A percentile compares a stretch with the other conserved stretches of the same genome.
Evolutionary conservation across 2,888 invertebrate genomes (phyloP).

Genomic region (Rambutsinella grinnellia): DNA sequence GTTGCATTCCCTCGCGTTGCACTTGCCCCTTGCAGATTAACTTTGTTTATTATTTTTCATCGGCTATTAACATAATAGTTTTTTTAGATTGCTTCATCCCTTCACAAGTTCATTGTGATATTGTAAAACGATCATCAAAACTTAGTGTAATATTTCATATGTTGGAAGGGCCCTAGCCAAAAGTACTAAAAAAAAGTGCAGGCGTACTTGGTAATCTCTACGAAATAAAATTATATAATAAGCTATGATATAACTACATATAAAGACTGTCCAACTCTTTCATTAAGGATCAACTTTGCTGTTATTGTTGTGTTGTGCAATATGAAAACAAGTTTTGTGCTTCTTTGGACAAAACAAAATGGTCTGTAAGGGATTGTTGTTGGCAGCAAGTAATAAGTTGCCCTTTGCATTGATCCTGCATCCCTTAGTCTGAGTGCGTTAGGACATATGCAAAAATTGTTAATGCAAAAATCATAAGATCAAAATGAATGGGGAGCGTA

Average conservation of each 20-base stretch:
- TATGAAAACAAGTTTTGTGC: slow-evolving; percentile 49
- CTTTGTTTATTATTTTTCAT: slow-evolving; percentile 19
- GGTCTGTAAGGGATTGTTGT: slow-evolving; percentile 35
- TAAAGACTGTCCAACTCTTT: no score
- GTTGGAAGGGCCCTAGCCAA: neutral
- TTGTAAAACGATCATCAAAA: neutral
- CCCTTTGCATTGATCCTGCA: slow-evolving; percentile 39
- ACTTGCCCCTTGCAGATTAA: slow-evolving; percentile 49
- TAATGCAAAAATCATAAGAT: no score
- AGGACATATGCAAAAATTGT: no score
- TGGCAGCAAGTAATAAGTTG: slow-evolving; percentile 54
- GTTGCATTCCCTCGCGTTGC: slow-evolving; percentile 38
- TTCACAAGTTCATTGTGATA: neutral
- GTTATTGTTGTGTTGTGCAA: slow-evolving; percentile 38
- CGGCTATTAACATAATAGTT: neutral
- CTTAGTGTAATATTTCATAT: neutral
- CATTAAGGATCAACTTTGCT: neutral
- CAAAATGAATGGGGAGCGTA: no score
- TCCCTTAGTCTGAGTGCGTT: neutral
- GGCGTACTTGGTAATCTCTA: neutral
- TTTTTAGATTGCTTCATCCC: neutral
- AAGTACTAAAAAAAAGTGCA: neutral
- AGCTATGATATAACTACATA: no score
- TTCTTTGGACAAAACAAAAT: slow-evolving; percentile 38
- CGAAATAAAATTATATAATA: neutral